These are phyloP conservation scores for Cantharis lateralis DNA, from an alignment of 2,888 invertebrate genomes.

Conservation along the genomic window DNA sequence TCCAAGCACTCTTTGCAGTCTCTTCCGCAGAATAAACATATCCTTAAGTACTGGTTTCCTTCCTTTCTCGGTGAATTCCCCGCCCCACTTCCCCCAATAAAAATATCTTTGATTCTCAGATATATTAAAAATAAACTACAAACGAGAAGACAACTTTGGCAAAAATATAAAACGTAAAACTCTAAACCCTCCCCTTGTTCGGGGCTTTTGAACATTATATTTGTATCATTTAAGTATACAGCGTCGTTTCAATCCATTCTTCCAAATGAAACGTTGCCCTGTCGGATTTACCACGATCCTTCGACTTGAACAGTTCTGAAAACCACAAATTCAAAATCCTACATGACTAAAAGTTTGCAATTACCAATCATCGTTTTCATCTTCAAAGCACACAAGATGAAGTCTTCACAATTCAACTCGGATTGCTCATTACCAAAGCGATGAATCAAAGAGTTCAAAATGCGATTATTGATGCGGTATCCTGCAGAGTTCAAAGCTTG, in stretches of 20 bases:
- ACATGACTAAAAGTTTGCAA: background rate
- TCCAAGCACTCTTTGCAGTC: too few species aligned
- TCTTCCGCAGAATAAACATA: too few species aligned
- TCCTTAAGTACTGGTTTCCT: too few species aligned
- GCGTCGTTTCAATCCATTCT: constrained; percentile 88
- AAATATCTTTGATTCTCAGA: too few species aligned
- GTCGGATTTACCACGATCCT: constrained; percentile 71
- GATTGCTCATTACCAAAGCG: constrained; percentile 87
- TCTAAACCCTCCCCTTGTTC: too few species aligned
- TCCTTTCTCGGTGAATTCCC: too few species aligned
- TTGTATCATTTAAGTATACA: constrained; percentile 74
- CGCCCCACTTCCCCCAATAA: too few species aligned
- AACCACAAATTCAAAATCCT: constrained; percentile 37
- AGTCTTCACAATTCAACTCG: constrained; percentile 90
- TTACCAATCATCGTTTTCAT: constrained; percentile 94
- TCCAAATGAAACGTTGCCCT: constrained; percentile 85
- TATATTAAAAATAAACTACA: constrained; percentile 49
- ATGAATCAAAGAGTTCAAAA: constrained; percentile 86
- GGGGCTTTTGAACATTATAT: background rate
- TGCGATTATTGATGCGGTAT: constrained; percentile 86
- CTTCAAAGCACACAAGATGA: constrained; percentile 91
- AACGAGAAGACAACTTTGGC: constrained; percentile 58
- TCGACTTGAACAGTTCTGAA: constrained; percentile 82
- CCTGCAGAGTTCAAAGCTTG: constrained; percentile 88
- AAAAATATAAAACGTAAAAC: too few species aligned